Conservation (phyloP, 2,888 invertebrate genomes). For the Hydrotaea cyrtoneurina region DNA sequence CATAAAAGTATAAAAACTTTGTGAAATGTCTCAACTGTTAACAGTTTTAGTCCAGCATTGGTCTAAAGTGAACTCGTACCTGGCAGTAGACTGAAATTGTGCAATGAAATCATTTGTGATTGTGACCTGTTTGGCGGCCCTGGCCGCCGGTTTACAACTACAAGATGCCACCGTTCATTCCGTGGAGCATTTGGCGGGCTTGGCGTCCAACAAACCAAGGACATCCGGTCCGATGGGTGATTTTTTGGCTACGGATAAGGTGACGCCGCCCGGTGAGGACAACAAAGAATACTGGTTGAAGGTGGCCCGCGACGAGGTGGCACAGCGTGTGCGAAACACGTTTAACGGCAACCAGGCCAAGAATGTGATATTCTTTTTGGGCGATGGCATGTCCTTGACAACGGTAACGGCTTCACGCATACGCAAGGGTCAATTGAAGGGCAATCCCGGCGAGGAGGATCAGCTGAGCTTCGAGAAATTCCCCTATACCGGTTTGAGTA, state of each 20-base stretch:
- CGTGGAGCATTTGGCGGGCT: not conserved
- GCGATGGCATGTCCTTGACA: slow-evolving; percentile 87
- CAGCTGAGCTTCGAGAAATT: slow-evolving; percentile 84
- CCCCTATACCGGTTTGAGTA: slow-evolving; percentile 84
- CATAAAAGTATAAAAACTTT: too few species aligned
- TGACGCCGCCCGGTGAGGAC: slow-evolving; percentile 29
- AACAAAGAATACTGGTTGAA: slow-evolving; percentile 68
- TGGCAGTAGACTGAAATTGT: not conserved
- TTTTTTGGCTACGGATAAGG: not conserved
- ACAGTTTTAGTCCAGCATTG: not conserved
- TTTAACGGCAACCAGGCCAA: slow-evolving; percentile 71
- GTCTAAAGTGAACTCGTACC: not conserved
- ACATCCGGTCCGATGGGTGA: not conserved
- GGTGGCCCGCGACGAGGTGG: slow-evolving; percentile 70
- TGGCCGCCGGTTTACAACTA: not conserved
- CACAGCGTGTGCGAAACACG: slow-evolving; percentile 62
- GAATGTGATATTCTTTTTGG: slow-evolving; percentile 76
- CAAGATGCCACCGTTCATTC: slow-evolving; percentile 13
- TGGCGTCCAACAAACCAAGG: not conserved
- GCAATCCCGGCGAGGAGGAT: slow-evolving; percentile 83
- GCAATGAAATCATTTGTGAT: not conserved
- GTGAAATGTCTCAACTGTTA: too few species aligned
- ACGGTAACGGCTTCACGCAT: slow-evolving; percentile 86
- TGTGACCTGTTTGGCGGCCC: not conserved
- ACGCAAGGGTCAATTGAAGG: slow-evolving; percentile 84